A percentile compares a stretch with the other conserved stretches of the same genome.
phyloP scores from a whole-genome alignment of 1,140 invertebrate genomes.

The Formica exsecta region DNA sequence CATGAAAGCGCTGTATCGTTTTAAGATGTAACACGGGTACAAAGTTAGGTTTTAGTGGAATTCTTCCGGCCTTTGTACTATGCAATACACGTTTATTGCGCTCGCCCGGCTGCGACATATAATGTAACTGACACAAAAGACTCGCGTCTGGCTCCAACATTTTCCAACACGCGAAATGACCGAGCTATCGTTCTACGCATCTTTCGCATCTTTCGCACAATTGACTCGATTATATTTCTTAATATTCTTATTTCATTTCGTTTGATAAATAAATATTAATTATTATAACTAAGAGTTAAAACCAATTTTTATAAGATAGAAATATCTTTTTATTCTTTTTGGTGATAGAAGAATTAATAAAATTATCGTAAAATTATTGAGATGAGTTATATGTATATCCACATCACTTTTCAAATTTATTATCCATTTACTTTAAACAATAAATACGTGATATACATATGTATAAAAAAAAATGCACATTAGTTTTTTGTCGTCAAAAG shows the following conservation, averaged over 20 bases:
- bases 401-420: no score
- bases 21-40: constrained; percentile 52
- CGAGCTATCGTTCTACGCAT: background rate
- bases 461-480: no score
- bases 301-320: background rate
- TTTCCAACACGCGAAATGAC: constrained; percentile 5
- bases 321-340: background rate
- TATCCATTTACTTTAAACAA: no score
- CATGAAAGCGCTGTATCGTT: constrained; percentile 41
- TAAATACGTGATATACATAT: no score
- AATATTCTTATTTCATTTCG: background rate
- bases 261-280: background rate
- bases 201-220: background rate
- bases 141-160: constrained; percentile 23
- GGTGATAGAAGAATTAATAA: background rate
- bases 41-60: constrained; percentile 52
- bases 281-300: background rate
- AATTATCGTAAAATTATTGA: constrained; percentile 4
- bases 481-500: no score
- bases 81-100: constrained; percentile 50
- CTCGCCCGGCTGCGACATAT: constrained; percentile 43
- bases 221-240: constrained; percentile 23
- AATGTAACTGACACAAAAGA: constrained; percentile 58
- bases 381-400: background rate
- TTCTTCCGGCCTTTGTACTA: constrained; percentile 42